A percentile compares a stretch with the other conserved stretches of the same genome.
Conservation (phyloP, 92 coral and sea anemone species). For the Micromussa lordhowensis region DNA sequence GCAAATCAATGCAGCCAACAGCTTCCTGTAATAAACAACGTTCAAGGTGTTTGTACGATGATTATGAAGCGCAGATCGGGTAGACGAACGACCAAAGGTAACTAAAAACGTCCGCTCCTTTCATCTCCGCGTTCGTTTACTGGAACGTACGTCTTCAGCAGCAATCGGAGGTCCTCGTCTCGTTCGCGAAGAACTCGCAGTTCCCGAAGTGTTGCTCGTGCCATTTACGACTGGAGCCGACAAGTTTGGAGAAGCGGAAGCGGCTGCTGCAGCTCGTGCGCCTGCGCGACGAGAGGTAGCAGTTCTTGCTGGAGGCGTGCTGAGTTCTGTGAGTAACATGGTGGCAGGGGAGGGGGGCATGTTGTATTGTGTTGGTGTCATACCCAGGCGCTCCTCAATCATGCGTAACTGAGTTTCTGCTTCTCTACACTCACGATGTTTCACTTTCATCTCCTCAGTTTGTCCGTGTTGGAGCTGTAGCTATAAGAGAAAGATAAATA, state of each 20-base stretch:
- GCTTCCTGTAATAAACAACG: background rate
- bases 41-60: background rate
- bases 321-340: conserved; percentile 92
- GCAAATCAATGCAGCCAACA: too few relatives aligned
- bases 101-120: background rate
- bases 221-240: conserved; percentile 75
- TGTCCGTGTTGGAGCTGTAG: conserved; percentile 90
- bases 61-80: background rate
- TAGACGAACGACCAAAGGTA: background rate
- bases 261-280: conserved; percentile 62
- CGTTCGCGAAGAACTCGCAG: conserved; percentile 63
- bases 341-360: conserved; percentile 99
- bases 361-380: conserved; percentile 98
- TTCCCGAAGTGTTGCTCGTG: conserved; percentile 43
- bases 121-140: conserved; percentile 76
- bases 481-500: conserved; percentile 38
- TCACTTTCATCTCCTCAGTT: conserved; percentile 92
- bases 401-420: conserved; percentile 94
- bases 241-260: conserved; percentile 57
- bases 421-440: conserved; percentile 96
- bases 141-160: conserved; percentile 74
- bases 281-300: conserved; percentile 68
- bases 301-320: conserved; percentile 77
- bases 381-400: conserved; percentile 96
- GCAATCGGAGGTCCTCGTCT: conserved; percentile 73